These are phyloP conservation scores for Meloe dianella DNA, from an alignment of 2,888 invertebrate genomes.

Conservation along the genomic window DNA sequence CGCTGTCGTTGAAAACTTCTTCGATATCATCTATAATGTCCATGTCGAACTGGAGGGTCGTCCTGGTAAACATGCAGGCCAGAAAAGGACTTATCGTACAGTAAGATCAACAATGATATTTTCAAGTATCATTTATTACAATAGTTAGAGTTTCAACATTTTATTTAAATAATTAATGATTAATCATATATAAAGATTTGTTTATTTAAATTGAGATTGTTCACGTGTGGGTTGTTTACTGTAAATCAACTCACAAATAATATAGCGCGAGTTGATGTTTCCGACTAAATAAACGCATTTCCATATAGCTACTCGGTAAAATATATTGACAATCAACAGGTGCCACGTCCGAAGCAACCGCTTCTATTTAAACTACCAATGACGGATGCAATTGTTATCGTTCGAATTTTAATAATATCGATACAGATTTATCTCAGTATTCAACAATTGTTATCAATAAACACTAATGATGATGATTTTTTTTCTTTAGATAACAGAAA, in stretches of 20 bases:
- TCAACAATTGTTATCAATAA: not conserved
- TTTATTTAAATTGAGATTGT: slow-evolving; percentile 1
- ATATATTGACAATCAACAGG: slow-evolving; percentile 57
- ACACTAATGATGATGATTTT: slow-evolving; percentile 41
- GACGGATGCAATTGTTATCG: slow-evolving; percentile 13
- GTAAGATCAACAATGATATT: slow-evolving; percentile 64
- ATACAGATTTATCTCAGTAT: not conserved
- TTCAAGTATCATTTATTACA: not conserved
- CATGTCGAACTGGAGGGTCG: slow-evolving; percentile 93
- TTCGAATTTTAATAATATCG: not conserved
- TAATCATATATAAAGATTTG: not conserved
- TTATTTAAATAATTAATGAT: not conserved
- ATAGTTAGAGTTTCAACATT: not conserved
- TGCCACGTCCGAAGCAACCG: slow-evolving; percentile 45
- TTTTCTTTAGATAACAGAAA: slow-evolving; percentile 88
- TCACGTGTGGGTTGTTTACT: slow-evolving; percentile 17
- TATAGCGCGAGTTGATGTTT: slow-evolving; percentile 43
- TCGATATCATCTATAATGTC: slow-evolving; percentile 94
- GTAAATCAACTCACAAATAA: slow-evolving; percentile 32
- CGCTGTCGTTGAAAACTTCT: slow-evolving; percentile 96
- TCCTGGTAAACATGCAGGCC: slow-evolving; percentile 95
- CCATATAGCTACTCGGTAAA: slow-evolving; percentile 53
- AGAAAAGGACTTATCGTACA: slow-evolving; percentile 94
- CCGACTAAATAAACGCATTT: slow-evolving; percentile 53
- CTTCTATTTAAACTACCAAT: slow-evolving; percentile 40